Evolutionary conservation across 1,140 invertebrate species (phyloP), one percentile per base, ranked within the genome.

Genomic region (Homarus americanus): DNA sequence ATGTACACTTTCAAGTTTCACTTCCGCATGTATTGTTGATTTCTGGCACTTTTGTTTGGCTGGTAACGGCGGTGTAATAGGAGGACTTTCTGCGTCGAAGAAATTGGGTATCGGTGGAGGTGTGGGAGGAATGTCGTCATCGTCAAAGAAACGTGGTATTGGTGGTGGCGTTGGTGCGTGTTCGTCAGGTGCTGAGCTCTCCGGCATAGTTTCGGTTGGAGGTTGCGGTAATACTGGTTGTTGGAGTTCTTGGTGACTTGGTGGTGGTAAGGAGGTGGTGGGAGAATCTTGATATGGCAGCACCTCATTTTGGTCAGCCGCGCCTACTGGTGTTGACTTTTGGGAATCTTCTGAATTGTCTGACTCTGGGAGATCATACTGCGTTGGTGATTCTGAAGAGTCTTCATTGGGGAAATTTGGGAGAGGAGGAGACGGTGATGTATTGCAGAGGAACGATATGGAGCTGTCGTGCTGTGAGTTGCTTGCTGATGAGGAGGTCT

Each of bases 101-200:
- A 90, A 90, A 10, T 84, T 76, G n/a, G 88, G 88, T 28, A 90
- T 83, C 28, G 88, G 88, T 15, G 88, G 88, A n/a, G 88, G 88
- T 17, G 88, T 90, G 12, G 88, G 88, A 36, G 88, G 63, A 0
- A n/a, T 41, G 34, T 83, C 88, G 7, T 90, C 80, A 2, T 90
- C 86, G 58, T 88, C 88, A 78, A 90, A 90, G 88, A 90, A 90
- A 24, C 49, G 34, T 15, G 88, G 88, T 38, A 90, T 76, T 1
- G 88, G 88, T 12, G 88, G 88, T 7, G 87, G 87, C 28, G 88
- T 90, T n/a, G 88, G 88, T 28, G 88, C 28, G n/a, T 63, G 38
- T 2, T 40, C 24, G 10, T 40, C 7, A 24, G 69, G 10, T 24
- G 15, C 69, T 24, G 69, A 2, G n/a, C 80, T 63, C 5, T 28